These are phyloP conservation scores for Spheniscus mendiculus DNA, from an alignment of 2,113 vertebrate genomes.

Conservation along the genomic window DNA sequence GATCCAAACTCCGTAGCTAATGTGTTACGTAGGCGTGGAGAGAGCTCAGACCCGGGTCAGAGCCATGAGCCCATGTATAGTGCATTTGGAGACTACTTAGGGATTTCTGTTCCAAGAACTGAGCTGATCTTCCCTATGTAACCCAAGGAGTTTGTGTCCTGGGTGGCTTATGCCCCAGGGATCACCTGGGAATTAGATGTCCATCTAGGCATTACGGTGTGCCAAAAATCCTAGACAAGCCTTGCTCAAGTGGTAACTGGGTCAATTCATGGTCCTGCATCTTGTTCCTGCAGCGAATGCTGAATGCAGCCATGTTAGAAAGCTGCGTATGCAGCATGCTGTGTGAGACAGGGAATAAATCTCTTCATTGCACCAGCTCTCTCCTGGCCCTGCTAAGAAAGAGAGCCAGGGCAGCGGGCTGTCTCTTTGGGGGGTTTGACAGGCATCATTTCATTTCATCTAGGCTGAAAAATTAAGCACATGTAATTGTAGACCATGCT, in stretches of 20 bases:
- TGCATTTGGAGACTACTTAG: not conserved
- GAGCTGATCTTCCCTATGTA: not conserved
- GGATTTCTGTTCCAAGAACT: not conserved
- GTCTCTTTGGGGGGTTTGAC: not conserved
- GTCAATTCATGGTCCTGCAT: not conserved
- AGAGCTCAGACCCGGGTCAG: not conserved
- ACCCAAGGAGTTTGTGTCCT: not conserved
- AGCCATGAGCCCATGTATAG: not conserved
- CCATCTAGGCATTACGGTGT: not conserved
- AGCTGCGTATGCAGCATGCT: not conserved
- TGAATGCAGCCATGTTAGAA: not conserved
- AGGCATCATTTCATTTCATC: not conserved
- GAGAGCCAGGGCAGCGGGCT: not conserved
- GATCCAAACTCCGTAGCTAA: not conserved
- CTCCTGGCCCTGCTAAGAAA: not conserved
- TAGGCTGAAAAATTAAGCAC: not conserved
- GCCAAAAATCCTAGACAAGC: not conserved
- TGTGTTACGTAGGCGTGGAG: accelerated
- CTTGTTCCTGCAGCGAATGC: not conserved
- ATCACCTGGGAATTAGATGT: not conserved
- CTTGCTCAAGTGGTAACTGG: not conserved
- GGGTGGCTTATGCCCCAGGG: not conserved
- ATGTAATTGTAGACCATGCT: not conserved
- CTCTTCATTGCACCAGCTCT: not conserved
- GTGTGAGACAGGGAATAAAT: not conserved